These are phyloP conservation scores for Amphiura filiformis DNA, from an alignment of 35 echinoderm and acorn worm species.

Conservation along the genomic window DNA sequence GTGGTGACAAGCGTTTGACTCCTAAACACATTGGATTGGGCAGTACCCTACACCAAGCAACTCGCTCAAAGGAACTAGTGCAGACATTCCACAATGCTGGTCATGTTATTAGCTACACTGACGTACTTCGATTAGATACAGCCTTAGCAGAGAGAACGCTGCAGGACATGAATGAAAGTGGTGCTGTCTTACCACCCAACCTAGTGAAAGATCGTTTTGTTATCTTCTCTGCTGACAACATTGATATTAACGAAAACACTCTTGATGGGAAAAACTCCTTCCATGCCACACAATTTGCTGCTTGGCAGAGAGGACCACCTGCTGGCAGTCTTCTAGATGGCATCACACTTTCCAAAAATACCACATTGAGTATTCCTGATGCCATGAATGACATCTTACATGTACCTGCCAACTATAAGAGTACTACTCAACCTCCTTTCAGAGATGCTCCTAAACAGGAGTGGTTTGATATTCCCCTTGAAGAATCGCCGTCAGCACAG, in stretches of 20 bases:
- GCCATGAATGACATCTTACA: slow-evolving; percentile 17
- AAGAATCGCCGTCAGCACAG: neutral
- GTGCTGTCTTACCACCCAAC: slow-evolving; percentile 31
- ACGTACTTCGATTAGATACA: slow-evolving; percentile 21
- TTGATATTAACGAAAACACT: slow-evolving; percentile 51
- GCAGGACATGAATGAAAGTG: slow-evolving; percentile 16
- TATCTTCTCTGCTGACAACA: slow-evolving; percentile 45
- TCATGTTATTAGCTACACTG: slow-evolving; percentile 17
- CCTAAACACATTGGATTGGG: slow-evolving; percentile 52
- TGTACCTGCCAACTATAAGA: neutral
- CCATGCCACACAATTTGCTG: slow-evolving; percentile 48
- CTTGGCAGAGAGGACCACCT: slow-evolving; percentile 22
- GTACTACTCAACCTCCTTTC: neutral
- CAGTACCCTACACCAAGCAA: slow-evolving; percentile 45
- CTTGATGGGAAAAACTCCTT: slow-evolving; percentile 49
- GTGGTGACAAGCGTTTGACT: slow-evolving; percentile 41
- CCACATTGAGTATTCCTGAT: neutral
- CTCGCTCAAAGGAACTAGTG: slow-evolving; percentile 42
- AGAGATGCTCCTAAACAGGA: neutral
- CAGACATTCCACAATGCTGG: slow-evolving; percentile 50
- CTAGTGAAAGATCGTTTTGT: neutral
- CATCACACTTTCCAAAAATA: slow-evolving; percentile 1
- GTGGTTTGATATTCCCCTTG: slow-evolving; percentile 4
- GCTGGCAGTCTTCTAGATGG: neutral
- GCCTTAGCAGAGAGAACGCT: slow-evolving; percentile 29